Evolutionary conservation across 2,888 invertebrate species (phyloP).

Genomic region (Xestia ashworthii): DNA sequence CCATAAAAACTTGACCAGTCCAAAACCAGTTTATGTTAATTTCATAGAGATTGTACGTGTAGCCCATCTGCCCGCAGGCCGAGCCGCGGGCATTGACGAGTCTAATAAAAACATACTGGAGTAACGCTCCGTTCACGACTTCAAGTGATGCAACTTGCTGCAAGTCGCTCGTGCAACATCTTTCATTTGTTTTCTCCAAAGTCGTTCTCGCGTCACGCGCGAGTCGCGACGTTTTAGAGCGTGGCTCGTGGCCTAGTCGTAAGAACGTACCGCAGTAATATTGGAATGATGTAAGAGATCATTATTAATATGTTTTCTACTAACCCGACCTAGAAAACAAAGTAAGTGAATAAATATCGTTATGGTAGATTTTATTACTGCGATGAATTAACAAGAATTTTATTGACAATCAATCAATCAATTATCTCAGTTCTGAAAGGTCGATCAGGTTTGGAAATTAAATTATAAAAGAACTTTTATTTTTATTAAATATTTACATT

Average conservation of each 20-base stretch:
- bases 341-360: conserved; percentile 4
- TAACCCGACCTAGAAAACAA: conserved; percentile 9
- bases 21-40: conserved; percentile 46
- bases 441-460: too few relatives aligned
- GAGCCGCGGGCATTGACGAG: background rate
- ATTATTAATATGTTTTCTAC: conserved; percentile 16
- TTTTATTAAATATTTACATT: too few relatives aligned
- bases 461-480: too few relatives aligned
- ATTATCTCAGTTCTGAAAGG: too few relatives aligned
- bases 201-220: background rate
- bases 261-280: background rate
- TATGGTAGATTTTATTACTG: background rate
- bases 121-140: background rate
- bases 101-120: conserved; percentile 9
- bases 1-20: conserved; percentile 30
- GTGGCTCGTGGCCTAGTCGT: background rate
- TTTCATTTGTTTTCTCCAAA: background rate
- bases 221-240: background rate
- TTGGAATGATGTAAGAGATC: conserved; percentile 1
- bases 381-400: background rate
- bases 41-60: conserved; percentile 22
- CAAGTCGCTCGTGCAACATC: background rate
- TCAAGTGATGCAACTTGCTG: background rate
- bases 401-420: background rate
- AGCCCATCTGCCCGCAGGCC: conserved; percentile 26